These are phyloP conservation scores for Heliconius hewitsoni DNA, from an alignment of 1,140 invertebrate genomes.

Conservation along the genomic window DNA sequence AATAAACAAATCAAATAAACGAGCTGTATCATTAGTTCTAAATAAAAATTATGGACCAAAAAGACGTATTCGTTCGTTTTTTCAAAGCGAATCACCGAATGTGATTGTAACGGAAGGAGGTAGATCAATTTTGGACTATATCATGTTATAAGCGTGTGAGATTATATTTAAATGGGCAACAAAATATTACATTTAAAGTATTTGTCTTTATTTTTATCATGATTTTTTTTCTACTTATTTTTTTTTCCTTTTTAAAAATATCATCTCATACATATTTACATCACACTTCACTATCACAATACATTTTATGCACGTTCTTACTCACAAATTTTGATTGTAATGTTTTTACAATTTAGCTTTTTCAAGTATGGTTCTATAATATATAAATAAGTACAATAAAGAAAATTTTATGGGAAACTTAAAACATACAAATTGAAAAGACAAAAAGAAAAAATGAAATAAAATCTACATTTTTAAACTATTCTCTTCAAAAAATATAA, in stretches of 20 bases:
- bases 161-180: constrained; percentile 31
- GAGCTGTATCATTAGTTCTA: constrained; percentile 68
- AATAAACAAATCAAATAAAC: constrained; percentile 73
- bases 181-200: not conserved
- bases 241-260: constrained; percentile 28
- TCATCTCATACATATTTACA: constrained; percentile 41
- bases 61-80: constrained; percentile 69
- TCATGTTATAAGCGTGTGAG: constrained; percentile 33
- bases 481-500: too few species aligned
- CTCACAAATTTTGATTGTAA: not conserved
- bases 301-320: constrained; percentile 34
- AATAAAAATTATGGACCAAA: constrained; percentile 66
- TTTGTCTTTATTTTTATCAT: constrained; percentile 16
- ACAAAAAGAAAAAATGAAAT: too few species aligned
- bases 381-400: not conserved
- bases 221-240: constrained; percentile 22
- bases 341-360: not conserved
- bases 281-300: constrained; percentile 41
- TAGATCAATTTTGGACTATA: constrained; percentile 54
- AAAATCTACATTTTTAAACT: too few species aligned
- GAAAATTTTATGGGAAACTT: not conserved
- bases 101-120: constrained; percentile 80
- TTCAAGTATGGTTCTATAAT: not conserved
- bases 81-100: constrained; percentile 74
- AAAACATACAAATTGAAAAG: too few species aligned